Evolutionary conservation across 2,888 invertebrate genomes (phyloP), one percentile per base, ranked within the genome.

Genomic region (Barypeithes pellucidus): DNA sequence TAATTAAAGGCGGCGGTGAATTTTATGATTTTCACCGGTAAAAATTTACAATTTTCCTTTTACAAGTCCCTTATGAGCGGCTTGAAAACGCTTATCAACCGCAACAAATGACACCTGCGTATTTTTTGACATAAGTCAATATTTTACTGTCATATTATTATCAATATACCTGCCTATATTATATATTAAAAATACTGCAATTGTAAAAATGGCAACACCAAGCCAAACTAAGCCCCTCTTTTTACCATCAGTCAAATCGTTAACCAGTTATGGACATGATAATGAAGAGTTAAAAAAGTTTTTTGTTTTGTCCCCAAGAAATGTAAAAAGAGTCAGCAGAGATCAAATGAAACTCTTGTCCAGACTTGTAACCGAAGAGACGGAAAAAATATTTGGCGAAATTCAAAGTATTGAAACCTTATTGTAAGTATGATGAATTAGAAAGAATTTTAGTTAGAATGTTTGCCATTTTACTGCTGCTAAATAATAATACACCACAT

Each of bases 341-440:
- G 76, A 79, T 11, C 73, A 79, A 14, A 41, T 39, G 0, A 76
- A 70, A 59, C 16, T 29, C 7, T 59, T 79, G 5, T 75, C 77
- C 41, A 76, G 75, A 62, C 29, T 79, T 24, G 29, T 75, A 0
- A 63, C 73, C 45, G 59, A 52, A 3, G 75, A 78, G 24, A 52
- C 67, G 2, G 77, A 75, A 7, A 45, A 71, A 16, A 59, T 81
- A 0, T 81, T 80, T 59, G 81, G 80, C 2, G 66, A 76, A 9
- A 59, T 75, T 7, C 14, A 22, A 14, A 41, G 75, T 11, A 29
- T 78, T 9, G 72, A 76, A 20, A 75, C 74, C 50, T 54, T 76
- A 3, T 11, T 79, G 79, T 79, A 76, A 72, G 76, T 72, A 63
- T 39, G n/a, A n/a, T n/a, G n/a, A n/a, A n/a, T n/a, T n/a, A n/a